Conservation (phyloP, 2,113 vertebrate genomes). For the Mirza zaza region DNA sequence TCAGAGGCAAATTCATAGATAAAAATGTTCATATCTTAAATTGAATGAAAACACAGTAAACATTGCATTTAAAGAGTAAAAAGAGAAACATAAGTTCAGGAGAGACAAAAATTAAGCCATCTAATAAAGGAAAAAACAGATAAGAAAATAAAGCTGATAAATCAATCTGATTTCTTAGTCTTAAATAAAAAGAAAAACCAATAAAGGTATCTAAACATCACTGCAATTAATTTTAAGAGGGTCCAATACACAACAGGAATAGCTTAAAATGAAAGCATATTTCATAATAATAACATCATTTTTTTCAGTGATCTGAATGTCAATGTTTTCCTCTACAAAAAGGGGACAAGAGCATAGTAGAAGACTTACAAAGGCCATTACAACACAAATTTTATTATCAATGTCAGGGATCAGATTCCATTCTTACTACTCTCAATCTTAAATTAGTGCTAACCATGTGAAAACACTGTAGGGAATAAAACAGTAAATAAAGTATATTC, state of each 20-base stretch:
- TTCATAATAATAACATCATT: conserved; percentile 7
- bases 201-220: not conserved
- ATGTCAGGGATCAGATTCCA: not conserved
- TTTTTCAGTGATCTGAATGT: not conserved
- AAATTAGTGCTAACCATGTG: not conserved
- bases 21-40: not conserved
- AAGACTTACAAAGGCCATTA: not conserved
- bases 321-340: not conserved
- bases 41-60: not conserved
- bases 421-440: not conserved
- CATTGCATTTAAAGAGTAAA: not conserved
- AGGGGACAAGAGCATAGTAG: not conserved
- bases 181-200: not conserved
- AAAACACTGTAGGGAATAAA: not conserved
- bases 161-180: not conserved
- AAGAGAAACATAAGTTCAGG: not conserved
- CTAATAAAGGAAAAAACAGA: not conserved
- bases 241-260: not conserved
- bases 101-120: not conserved
- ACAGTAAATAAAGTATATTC: not conserved
- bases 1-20: not conserved
- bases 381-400: not conserved
- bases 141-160: not conserved
- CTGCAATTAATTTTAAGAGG: not conserved
- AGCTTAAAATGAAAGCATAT: conserved; percentile 1